These are phyloP conservation scores for Eptatretus atami DNA, from an alignment of 2,797 vertebrate species.

Conservation along the genomic window DNA sequence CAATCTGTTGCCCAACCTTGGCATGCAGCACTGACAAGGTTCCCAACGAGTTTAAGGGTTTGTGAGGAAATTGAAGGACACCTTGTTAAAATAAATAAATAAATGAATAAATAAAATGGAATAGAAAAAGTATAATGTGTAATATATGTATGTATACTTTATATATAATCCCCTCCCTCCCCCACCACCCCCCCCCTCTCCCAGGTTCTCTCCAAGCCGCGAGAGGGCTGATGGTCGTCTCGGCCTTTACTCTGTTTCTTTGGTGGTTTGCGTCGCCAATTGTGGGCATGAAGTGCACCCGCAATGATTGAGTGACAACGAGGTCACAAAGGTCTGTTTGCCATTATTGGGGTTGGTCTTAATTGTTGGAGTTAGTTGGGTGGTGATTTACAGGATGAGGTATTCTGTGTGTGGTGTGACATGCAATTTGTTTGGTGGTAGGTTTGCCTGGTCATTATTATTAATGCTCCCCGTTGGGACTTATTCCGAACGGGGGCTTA, in stretches of 20 bases:
- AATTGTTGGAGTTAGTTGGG: not conserved
- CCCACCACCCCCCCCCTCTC: not conserved
- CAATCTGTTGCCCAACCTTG: too few species aligned
- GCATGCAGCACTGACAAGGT: too few species aligned
- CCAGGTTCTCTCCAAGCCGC: not conserved
- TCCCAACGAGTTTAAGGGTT: too few species aligned
- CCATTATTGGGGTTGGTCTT: not conserved
- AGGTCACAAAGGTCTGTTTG: not conserved
- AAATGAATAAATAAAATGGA: not conserved
- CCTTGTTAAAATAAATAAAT: not conserved
- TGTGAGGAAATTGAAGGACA: too few species aligned
- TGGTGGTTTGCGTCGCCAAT: not conserved
- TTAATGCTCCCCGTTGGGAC: too few species aligned
- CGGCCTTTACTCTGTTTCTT: not conserved
- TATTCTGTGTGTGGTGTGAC: too few species aligned
- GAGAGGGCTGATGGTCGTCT: not conserved
- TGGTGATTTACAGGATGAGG: too few species aligned
- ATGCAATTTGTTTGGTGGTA: too few species aligned
- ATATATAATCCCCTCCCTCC: not conserved
- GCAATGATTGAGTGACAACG: not conserved
- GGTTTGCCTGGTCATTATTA: too few species aligned
- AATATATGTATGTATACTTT: not conserved
- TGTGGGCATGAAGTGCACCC: conserved; percentile 4
- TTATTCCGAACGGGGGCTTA: too few species aligned
- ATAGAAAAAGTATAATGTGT: not conserved